Percentiles rank a stretch among this genome's conserved stretches.
Evolutionary conservation across 1,140 invertebrate genomes (phyloP).

Genomic region (Zophobas morio): DNA sequence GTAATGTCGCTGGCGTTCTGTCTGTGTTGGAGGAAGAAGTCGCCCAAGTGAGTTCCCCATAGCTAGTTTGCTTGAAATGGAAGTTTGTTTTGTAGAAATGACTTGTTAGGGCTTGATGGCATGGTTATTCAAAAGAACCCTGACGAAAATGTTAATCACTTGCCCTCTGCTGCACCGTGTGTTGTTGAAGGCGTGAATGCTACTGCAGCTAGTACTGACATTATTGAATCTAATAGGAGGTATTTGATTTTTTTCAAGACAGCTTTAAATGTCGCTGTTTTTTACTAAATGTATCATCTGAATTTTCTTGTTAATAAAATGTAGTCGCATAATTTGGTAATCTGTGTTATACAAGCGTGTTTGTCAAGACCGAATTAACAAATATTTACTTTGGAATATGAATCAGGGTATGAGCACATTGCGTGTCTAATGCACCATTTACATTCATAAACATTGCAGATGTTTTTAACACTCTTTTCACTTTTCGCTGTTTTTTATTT

Average conservation of each 20-base stretch:
- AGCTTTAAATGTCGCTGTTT: constrained; percentile 20
- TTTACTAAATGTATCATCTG: no score
- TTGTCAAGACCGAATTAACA: no score
- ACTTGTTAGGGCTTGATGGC: constrained; percentile 70
- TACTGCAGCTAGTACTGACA: constrained; percentile 62
- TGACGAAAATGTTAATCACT: constrained; percentile 70
- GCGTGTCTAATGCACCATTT: no score
- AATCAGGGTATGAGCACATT: no score
- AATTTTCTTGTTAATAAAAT: no score
- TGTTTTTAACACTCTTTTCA: no score
- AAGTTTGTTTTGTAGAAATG: constrained; percentile 67
- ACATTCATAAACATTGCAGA: no score
- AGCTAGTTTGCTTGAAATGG: constrained; percentile 26
- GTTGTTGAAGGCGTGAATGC: constrained; percentile 55
- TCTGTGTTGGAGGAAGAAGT: constrained; percentile 63
- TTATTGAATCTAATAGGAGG: constrained; percentile 62
- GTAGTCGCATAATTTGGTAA: no score
- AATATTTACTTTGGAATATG: no score
- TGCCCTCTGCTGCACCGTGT: constrained; percentile 62
- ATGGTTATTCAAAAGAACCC: constrained; percentile 73
- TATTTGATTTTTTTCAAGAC: constrained; percentile 25
- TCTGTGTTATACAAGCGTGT: no score
- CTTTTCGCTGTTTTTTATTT: no score
- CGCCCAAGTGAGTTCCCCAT: constrained; percentile 60
- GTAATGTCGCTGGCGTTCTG: constrained; percentile 61